Conservation (phyloP, 2,888 invertebrate genomes). For the Tillus elongatus region DNA sequence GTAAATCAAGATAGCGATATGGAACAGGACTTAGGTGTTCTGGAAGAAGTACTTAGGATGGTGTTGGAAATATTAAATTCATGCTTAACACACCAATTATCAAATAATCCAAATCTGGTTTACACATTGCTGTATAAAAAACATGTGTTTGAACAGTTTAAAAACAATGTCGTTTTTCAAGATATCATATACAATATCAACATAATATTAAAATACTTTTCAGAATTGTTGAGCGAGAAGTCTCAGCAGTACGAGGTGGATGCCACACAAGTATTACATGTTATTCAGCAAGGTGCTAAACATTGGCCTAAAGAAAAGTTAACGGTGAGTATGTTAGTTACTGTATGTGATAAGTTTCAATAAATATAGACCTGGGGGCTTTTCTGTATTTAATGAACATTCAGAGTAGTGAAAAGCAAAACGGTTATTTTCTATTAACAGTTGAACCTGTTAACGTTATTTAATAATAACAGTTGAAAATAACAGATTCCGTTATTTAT, state of each 20-base stretch:
- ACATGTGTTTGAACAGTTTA: slow-evolving; percentile 78
- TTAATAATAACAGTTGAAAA: too few relatives aligned
- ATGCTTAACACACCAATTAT: slow-evolving; percentile 77
- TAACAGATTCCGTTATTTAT: too few relatives aligned
- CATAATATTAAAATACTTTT: slow-evolving; percentile 70
- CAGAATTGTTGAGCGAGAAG: slow-evolving; percentile 51
- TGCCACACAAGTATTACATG: slow-evolving; percentile 75
- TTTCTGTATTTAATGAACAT: too few relatives aligned
- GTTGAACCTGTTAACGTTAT: too few relatives aligned
- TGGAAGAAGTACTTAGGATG: slow-evolving; percentile 95
- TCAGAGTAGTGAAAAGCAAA: too few relatives aligned
- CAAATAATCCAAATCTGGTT: slow-evolving; percentile 83
- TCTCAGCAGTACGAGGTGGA: slow-evolving; percentile 60
- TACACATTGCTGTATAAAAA: slow-evolving; percentile 92
- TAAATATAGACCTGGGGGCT: too few relatives aligned
- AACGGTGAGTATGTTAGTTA: slow-evolving; percentile 62
- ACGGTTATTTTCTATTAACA: too few relatives aligned
- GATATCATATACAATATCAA: slow-evolving; percentile 93
- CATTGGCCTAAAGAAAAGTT: slow-evolving; percentile 92
- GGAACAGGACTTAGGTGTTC: slow-evolving; percentile 82
- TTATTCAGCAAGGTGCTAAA: slow-evolving; percentile 83
- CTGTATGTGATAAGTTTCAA: slow-evolving; percentile 6
- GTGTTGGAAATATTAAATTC: slow-evolving; percentile 96
- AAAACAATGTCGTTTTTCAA: slow-evolving; percentile 81
- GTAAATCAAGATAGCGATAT: slow-evolving; percentile 28